These are phyloP conservation scores for Clostera curtula DNA, from an alignment of 2,888 invertebrate genomes.

Conservation along the genomic window DNA sequence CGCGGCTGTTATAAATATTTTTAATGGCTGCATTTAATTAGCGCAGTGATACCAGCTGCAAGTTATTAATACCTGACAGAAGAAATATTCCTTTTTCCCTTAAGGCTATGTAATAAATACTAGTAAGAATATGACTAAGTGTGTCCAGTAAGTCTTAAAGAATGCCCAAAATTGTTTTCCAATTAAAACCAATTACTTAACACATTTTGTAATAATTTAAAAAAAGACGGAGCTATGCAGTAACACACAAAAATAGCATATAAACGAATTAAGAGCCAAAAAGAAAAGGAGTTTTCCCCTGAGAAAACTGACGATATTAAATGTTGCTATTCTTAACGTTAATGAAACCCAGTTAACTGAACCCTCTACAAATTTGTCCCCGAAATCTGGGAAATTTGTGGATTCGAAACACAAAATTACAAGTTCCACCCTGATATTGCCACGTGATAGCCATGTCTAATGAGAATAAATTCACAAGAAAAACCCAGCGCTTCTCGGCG, in stretches of 20 bases:
- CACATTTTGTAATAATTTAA: no score
- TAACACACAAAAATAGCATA: no score
- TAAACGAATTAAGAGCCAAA: no score
- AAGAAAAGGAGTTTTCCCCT: no score
- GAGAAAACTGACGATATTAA: no score
- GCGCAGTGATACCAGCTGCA: conserved; percentile 5
- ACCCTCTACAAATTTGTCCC: background rate
- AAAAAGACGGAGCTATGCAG: no score
- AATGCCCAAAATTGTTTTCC: no score
- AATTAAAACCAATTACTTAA: no score
- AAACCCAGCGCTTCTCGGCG: conserved; percentile 6
- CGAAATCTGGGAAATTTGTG: conserved; percentile 10
- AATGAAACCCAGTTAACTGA: no score
- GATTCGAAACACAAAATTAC: conserved; percentile 25
- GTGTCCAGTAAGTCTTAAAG: no score
- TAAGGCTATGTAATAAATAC: background rate
- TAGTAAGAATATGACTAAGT: background rate
- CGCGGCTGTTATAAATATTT: conserved; percentile 59
- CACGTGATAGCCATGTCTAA: conserved; percentile 36
- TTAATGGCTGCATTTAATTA: conserved; percentile 60
- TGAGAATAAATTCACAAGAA: conserved; percentile 29
- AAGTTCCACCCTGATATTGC: conserved; percentile 36
- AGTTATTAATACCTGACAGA: background rate
- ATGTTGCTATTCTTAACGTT: no score
- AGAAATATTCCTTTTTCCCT: background rate